Base-by-base conservation (phyloP, 2,797 vertebrate genomes). In the Geotrypetes seraphini region DNA sequence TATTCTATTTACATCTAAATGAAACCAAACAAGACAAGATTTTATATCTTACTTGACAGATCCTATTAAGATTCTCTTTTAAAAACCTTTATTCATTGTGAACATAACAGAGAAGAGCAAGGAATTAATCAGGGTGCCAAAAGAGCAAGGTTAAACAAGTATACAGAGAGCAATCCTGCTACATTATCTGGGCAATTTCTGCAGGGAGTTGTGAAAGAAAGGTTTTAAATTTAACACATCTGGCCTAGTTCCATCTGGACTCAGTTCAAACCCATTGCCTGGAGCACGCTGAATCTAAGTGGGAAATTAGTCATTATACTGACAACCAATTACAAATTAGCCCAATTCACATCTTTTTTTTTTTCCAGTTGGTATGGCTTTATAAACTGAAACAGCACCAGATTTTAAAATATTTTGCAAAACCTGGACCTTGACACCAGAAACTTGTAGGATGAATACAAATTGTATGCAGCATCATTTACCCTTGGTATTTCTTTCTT, bases 101-200 rank as follows among this genome's bases (percentile, higher is more conserved):
- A 43, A 50, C 53, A 53, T 33, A 62, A 42, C 48, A 57, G 31
- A 55, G 48, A 36, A 57, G 31, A 39, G 12, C 38, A 56, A 45
- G 31, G 38, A 60, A 50, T 58, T 60, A 41, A 54, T 56, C 17
- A 45, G 36, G 47, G 55, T 47, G 23, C 43, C 50, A 42, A 23
- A 57, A 47, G 35, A 54, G 16, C 16, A 49, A 28, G 20, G 43
- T 58, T 62, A 40, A 42, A 48, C 34, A 35, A 33, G 54, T 43
- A 30, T 39, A 55, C 43, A 56, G 56, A 68, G 72, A 65, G 57
- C 49, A 73, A 68, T 66, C 73, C 56, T 45, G 43, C 54, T 63
- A 66, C 33, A 58, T 73, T 73, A 73, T 79, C 75, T 78, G 64
- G 60, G 60, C 66, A 71, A 28, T 71, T 70, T 73, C 78, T 72